These are phyloP conservation scores for Etia nguti DNA, from an alignment of 2,113 vertebrate genomes.

Conservation along the genomic window DNA sequence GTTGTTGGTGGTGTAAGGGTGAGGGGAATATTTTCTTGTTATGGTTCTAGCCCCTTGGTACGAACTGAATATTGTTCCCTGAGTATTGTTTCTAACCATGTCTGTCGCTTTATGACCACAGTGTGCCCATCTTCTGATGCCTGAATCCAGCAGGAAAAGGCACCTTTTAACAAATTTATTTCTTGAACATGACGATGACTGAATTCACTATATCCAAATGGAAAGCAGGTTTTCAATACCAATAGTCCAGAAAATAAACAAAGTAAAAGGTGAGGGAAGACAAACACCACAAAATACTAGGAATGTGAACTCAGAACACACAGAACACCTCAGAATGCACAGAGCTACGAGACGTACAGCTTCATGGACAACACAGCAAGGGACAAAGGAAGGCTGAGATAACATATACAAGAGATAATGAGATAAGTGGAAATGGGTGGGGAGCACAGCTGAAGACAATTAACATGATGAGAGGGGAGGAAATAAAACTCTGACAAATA, in stretches of 20 bases:
- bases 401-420: neutral
- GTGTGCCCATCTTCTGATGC: neutral
- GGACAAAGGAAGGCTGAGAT: neutral
- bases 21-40: neutral
- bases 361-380: neutral
- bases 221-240: neutral
- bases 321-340: no score
- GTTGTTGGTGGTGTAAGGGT: rapidly evolving
- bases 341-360: neutral
- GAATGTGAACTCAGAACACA: neutral
- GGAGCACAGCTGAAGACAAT: neutral
- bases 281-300: neutral
- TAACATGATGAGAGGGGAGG: rapidly evolving
- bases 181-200: neutral
- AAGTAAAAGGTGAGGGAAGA: neutral
- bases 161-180: neutral
- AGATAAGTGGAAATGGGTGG: rapidly evolving
- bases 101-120: neutral
- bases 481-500: neutral
- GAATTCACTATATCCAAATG: neutral
- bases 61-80: neutral
- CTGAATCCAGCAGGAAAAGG: neutral
- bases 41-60: rapidly evolving
- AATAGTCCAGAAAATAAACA: neutral
- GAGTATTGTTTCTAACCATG: neutral